A percentile compares a stretch with the other conserved stretches of the same genome.
These are phyloP conservation scores for Chaetodon auriga DNA, from an alignment of 2,113 vertebrate species.

Conservation along the genomic window DNA sequence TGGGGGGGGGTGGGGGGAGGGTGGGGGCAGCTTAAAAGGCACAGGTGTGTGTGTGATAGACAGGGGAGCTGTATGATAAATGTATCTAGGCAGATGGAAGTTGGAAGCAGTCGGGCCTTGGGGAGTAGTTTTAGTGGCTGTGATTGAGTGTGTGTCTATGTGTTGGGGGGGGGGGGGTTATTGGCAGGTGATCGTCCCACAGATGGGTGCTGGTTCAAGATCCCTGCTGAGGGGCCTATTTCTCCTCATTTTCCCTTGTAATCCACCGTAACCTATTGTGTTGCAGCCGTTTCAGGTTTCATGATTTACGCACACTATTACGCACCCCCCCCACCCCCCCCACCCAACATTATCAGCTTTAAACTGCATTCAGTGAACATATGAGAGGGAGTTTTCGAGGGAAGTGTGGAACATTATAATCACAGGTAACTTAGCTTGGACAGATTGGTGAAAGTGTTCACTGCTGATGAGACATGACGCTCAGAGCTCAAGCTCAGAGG, in stretches of 20 bases:
- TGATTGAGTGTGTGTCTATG: constrained; percentile 39
- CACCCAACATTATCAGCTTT: constrained; percentile 22
- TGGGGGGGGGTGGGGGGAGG: background rate
- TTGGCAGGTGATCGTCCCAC: constrained; percentile 66
- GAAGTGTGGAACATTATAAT: constrained; percentile 4
- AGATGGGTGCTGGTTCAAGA: constrained; percentile 75
- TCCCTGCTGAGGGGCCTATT: constrained; percentile 59
- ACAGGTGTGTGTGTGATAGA: constrained; percentile 70
- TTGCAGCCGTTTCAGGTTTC: constrained; percentile 66
- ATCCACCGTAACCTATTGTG: constrained; percentile 62
- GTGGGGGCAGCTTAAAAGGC: constrained; percentile 51
- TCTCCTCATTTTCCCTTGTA: constrained; percentile 60
- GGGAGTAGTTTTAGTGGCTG: constrained; percentile 67
- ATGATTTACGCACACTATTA: constrained; percentile 36
- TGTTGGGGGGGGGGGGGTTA: constrained; percentile 9
- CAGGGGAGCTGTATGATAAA: constrained; percentile 66
- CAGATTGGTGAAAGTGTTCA: background rate
- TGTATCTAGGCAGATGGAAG: constrained; percentile 71
- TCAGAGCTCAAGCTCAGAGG: background rate
- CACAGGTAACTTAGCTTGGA: constrained; percentile 17
- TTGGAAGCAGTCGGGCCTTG: constrained; percentile 60
- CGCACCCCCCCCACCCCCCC: background rate
- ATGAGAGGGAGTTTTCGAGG: constrained; percentile 4
- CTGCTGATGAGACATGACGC: background rate
- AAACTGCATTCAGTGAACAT: constrained; percentile 27